These are phyloP conservation scores for Lycaon pictus DNA, from an alignment of 2,113 vertebrate genomes.

Conservation along the genomic window DNA sequence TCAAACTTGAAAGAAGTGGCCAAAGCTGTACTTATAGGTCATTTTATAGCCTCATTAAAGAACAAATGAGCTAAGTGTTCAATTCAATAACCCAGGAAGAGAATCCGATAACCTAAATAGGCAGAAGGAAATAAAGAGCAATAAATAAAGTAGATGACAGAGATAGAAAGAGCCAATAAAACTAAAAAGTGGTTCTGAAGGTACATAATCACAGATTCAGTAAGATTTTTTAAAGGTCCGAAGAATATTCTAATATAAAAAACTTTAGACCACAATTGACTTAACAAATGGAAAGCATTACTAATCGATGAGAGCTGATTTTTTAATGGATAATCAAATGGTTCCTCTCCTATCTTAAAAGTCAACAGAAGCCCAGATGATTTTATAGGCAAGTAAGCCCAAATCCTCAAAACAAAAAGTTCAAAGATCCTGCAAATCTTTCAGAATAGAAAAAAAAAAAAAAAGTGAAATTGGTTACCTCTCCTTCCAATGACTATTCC, in stretches of 20 bases:
- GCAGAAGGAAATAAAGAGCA: not conserved
- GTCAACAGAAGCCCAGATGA: not conserved
- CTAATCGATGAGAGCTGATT: not conserved
- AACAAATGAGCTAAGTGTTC: not conserved
- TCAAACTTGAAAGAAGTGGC: not conserved
- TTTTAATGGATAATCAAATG: not conserved
- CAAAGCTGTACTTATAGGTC: not conserved
- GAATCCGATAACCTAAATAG: not conserved
- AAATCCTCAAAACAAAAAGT: not conserved
- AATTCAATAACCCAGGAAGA: not conserved
- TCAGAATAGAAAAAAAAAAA: not conserved
- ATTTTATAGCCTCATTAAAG: not conserved
- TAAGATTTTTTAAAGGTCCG: not conserved
- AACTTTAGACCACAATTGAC: not conserved
- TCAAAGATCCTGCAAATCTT: not conserved
- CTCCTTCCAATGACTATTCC: not conserved
- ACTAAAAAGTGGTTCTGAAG: not conserved
- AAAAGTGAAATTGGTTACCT: not conserved
- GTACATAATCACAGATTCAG: not conserved
- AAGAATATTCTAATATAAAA: not conserved
- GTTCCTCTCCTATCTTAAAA: not conserved
- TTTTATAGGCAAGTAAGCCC: not conserved
- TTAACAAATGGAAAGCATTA: conserved; percentile 9
- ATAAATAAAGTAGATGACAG: not conserved
- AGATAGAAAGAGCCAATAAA: not conserved